Conservation (phyloP, 2,113 vertebrate species). For the Oreochromis tanganicae region DNA sequence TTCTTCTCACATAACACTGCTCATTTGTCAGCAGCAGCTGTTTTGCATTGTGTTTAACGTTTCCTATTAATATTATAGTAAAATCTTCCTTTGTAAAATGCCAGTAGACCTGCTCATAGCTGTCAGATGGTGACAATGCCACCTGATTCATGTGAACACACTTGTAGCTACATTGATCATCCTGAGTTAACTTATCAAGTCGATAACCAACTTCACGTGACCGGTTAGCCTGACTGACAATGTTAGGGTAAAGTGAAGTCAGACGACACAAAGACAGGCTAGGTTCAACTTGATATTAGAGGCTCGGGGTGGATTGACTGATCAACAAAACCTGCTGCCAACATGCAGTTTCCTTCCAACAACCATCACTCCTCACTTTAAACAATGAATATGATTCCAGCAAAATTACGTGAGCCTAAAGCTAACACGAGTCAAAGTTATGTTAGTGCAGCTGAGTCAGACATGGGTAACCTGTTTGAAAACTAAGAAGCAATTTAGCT, state of each 20-base stretch:
- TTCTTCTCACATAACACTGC: neutral
- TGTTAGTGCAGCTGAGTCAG: neutral
- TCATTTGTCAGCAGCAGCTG: neutral
- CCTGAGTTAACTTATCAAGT: neutral
- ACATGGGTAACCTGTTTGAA: neutral
- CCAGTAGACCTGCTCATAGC: neutral
- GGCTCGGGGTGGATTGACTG: accelerated
- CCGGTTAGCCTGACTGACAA: neutral
- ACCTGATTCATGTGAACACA: accelerated
- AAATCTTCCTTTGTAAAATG: neutral
- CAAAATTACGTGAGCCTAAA: neutral
- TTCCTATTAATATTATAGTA: neutral
- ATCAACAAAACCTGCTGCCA: neutral
- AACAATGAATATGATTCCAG: neutral
- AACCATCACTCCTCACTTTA: neutral
- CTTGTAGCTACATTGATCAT: neutral
- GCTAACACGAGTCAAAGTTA: neutral
- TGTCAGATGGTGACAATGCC: neutral
- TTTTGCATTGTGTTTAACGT: neutral
- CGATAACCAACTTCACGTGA: neutral
- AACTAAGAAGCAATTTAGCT: neutral
- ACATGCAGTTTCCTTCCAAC: accelerated
- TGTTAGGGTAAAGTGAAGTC: neutral
- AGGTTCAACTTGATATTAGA: neutral
- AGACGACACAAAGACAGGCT: accelerated